Evolutionary conservation across 2,888 invertebrate species (phyloP).

Genomic region (Syrista parreyssii): DNA sequence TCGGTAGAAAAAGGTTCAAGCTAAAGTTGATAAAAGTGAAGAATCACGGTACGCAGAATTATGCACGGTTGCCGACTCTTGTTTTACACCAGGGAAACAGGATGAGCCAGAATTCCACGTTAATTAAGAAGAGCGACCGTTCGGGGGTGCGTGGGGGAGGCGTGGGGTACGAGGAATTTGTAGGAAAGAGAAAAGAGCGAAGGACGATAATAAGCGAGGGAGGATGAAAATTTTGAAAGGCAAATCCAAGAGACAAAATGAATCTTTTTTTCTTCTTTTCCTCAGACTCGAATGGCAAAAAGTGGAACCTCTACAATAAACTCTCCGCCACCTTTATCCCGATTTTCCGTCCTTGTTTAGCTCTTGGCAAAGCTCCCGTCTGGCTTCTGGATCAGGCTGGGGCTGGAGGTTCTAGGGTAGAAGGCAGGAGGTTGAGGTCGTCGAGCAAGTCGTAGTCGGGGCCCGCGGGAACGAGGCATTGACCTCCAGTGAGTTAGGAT

Average conservation of each 20-base stretch:
- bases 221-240: background rate
- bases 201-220: background rate
- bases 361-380: slow-evolving; percentile 27
- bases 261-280: background rate
- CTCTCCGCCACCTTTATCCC: background rate
- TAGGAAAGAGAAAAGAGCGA: background rate
- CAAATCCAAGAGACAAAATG: background rate
- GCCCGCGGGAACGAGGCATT: slow-evolving; percentile 72
- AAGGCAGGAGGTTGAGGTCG: slow-evolving; percentile 66
- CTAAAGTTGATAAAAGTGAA: background rate
- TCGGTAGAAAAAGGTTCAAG: background rate
- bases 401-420: slow-evolving; percentile 46
- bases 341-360: background rate
- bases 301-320: background rate
- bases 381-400: slow-evolving; percentile 48
- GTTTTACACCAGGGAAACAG: background rate
- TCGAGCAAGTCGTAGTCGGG: slow-evolving; percentile 63
- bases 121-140: background rate
- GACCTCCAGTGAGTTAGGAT: slow-evolving; percentile 70
- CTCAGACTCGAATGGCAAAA: background rate
- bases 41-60: background rate
- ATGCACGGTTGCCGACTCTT: background rate
- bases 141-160: background rate
- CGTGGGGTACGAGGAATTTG: background rate
- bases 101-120: background rate